These are phyloP conservation scores for Aspidiotus rigidus DNA, from an alignment of 2,888 invertebrate species.

Conservation along the genomic window DNA sequence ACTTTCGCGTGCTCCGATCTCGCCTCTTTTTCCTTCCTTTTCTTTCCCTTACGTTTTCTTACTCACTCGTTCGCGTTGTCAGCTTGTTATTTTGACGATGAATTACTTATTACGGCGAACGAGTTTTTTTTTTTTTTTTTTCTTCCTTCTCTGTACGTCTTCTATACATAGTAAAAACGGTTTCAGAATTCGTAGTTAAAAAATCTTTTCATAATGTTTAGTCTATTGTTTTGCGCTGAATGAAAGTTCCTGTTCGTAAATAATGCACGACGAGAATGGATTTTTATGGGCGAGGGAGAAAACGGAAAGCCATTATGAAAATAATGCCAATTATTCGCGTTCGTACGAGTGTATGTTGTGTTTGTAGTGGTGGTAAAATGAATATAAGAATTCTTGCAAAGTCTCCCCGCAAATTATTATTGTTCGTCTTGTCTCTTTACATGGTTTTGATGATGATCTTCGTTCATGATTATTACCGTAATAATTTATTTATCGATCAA, in stretches of 20 bases:
- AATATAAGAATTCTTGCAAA: too few species aligned
- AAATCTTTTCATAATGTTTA: not conserved
- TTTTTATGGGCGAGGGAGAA: not conserved
- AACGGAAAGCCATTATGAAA: conserved; percentile 1
- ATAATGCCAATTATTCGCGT: conserved; percentile 2
- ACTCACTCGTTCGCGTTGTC: not conserved
- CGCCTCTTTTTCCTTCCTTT: too few species aligned
- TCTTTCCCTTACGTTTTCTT: too few species aligned
- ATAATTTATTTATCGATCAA: too few species aligned
- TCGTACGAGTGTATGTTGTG: not conserved
- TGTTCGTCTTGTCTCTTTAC: too few species aligned
- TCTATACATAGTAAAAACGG: not conserved
- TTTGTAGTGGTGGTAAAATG: not conserved
- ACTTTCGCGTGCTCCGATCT: too few species aligned
- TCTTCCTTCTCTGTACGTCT: not conserved
- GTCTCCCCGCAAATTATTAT: too few species aligned
- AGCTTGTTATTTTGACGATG: conserved; percentile 16
- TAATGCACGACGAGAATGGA: not conserved
- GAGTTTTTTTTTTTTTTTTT: conserved; percentile 8
- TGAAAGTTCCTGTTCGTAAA: conserved; percentile 14
- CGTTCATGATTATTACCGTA: too few species aligned
- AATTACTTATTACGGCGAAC: conserved; percentile 15
- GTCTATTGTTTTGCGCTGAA: conserved; percentile 10
- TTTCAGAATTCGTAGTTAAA: conserved; percentile 10
- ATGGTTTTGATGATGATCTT: too few species aligned